These are phyloP conservation scores for Germaria angustata DNA, from an alignment of 2,888 invertebrate species.

Conservation along the genomic window DNA sequence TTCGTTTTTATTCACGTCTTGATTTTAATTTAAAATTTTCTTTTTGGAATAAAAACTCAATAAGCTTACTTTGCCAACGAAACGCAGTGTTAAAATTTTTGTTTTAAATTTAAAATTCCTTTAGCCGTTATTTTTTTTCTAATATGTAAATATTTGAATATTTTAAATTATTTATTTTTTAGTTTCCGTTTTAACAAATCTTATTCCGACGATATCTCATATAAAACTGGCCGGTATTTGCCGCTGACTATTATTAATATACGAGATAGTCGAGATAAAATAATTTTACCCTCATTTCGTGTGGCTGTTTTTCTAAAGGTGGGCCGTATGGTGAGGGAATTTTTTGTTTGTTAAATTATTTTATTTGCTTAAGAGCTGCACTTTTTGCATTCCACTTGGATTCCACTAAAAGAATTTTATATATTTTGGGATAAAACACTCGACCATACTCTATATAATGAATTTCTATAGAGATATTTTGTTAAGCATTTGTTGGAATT, in stretches of 20 bases:
- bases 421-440: constrained; percentile 10
- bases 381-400: constrained; percentile 3
- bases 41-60: constrained; percentile 64
- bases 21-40: neutral
- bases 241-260: constrained; percentile 64
- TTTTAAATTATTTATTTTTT: constrained; percentile 24
- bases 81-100: neutral
- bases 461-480: too few species aligned
- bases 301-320: constrained; percentile 7
- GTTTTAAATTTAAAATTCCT: constrained; percentile 9
- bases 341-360: constrained; percentile 22
- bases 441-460: neutral
- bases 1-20: constrained; percentile 59
- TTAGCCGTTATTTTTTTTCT: constrained; percentile 38
- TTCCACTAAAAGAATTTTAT: constrained; percentile 16
- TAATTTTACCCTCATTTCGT: constrained; percentile 20
- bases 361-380: constrained; percentile 28
- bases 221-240: constrained; percentile 68
- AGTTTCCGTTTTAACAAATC: constrained; percentile 66
- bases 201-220: constrained; percentile 72
- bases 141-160: constrained; percentile 3
- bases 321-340: constrained; percentile 8
- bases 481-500: neutral
- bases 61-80: constrained; percentile 68
- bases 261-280: constrained; percentile 54